Evolutionary conservation across 2,888 invertebrate species (phyloP).

Genomic region (Graphium colonna): DNA sequence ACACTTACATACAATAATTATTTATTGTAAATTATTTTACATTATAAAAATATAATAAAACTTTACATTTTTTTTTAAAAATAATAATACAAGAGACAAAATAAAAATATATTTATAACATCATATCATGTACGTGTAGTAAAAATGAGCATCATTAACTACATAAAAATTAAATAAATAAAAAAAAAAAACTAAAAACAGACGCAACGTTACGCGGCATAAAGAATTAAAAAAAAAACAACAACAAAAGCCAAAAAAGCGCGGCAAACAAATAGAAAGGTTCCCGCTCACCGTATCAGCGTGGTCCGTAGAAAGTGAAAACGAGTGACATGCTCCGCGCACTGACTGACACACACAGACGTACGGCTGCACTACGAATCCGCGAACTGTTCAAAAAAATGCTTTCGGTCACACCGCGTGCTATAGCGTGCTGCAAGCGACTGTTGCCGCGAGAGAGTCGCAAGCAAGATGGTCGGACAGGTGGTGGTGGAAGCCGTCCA

Average conservation of each 20-base stretch:
- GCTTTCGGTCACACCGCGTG: background rate
- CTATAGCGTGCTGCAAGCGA: constrained; percentile 37
- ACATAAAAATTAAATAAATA: background rate
- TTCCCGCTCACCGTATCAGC: constrained; percentile 15
- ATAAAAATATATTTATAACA: background rate
- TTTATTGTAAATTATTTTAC: too few species aligned
- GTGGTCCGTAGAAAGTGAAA: constrained; percentile 67
- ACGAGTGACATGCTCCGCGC: constrained; percentile 59
- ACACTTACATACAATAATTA: too few species aligned
- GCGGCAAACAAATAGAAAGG: constrained; percentile 16
- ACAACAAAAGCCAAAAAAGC: background rate
- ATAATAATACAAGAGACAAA: background rate
- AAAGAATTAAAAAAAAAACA: background rate
- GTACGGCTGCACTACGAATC: constrained; percentile 1
- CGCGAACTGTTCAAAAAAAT: constrained; percentile 23
- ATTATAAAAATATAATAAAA: background rate
- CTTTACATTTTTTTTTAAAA: background rate
- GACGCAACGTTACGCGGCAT: background rate
- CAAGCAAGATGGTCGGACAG: background rate
- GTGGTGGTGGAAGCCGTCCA: background rate
- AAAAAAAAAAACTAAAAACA: background rate
- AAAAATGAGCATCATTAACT: background rate
- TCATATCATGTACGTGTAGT: background rate
- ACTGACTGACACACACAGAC: constrained; percentile 54
- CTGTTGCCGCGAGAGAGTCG: constrained; percentile 35